Evolutionary conservation across 2,113 vertebrate species (phyloP), one percentile per base, ranked within the genome.

Genomic region (Alethe castanea): DNA sequence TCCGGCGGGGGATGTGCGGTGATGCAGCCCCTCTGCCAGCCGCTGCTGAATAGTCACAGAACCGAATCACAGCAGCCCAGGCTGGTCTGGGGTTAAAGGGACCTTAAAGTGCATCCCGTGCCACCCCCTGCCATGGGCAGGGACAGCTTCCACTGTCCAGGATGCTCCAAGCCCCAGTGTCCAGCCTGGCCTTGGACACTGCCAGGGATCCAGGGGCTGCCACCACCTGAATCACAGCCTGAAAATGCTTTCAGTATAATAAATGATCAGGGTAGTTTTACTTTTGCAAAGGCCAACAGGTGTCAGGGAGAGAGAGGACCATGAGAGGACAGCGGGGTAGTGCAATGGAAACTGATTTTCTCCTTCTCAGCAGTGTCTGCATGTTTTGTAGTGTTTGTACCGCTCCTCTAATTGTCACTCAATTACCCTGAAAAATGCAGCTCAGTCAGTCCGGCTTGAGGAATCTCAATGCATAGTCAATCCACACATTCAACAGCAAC

Each of bases 401-500:
- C 25, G 11, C 12, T 1, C 19, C 19, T 44, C 14, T 56, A 1
- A 44, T 42, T 10, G 5, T 33, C 24, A 1, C 40, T 61, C n/a
- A 3, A 4, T 54, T 24, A 6, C 19, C 15, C 45, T 48, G 5
- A 18, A 38, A 42, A 38, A 17, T 0, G 1, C 35, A n/a, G n/a
- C 53, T 60, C 20, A 8, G 40, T 11, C 23, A 4, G 11, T 36
- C 29, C 12, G 1, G 2, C 11, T 2, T 44, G 42, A 29, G 24
- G 2, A 23, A 23, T 8, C 44, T 44, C 53, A 31, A 0, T 8
- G 33, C 23, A 0, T 2, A 3, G 6, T 50, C 33, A 35, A 3
- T 59, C 20, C 12, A 33, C 20, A 60, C 23, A 17, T 35, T 48
- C 19, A 26, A 6, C 7, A 28, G n/a, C 28, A 19, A 15, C 50